Evolutionary conservation across 2,888 invertebrate species (phyloP).

Genomic region (Xylocampa areola): DNA sequence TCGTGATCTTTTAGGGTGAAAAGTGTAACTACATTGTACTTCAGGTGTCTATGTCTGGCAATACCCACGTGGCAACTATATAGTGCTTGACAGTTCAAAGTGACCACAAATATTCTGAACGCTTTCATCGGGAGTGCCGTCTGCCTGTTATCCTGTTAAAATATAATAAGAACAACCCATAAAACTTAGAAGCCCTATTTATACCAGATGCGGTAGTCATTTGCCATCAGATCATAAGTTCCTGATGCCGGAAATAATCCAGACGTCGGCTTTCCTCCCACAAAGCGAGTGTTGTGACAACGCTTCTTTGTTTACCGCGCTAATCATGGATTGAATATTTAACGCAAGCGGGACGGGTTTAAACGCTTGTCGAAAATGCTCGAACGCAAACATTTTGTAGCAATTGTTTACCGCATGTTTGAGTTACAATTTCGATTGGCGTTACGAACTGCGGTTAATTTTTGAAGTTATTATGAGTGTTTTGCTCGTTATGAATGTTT

Average conservation of each 20-base stretch:
- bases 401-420: slow-evolving; percentile 42
- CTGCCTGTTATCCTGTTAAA: no score
- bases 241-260: slow-evolving; percentile 56
- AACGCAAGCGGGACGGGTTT: slow-evolving; percentile 30
- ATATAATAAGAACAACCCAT: no score
- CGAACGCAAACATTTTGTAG: slow-evolving; percentile 41
- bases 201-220: slow-evolving; percentile 41
- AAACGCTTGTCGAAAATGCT: slow-evolving; percentile 31
- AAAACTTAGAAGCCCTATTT: slow-evolving; percentile 9
- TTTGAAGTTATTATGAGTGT: slow-evolving; percentile 40
- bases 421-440: slow-evolving; percentile 47
- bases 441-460: slow-evolving; percentile 39
- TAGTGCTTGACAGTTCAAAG: no score
- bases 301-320: slow-evolving; percentile 48
- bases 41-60: no score
- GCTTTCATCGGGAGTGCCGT: no score
- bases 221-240: slow-evolving; percentile 45
- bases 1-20: no score
- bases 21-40: no score
- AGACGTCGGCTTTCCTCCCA: slow-evolving; percentile 42
- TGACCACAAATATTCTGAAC: no score
- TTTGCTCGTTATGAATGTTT: slow-evolving; percentile 30
- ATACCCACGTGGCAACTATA: no score
- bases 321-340: slow-evolving; percentile 57
- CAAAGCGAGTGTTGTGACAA: slow-evolving; percentile 44